A percentile compares a stretch with the other conserved stretches of the same genome.
Conservation (phyloP, 2,797 vertebrate species). For the Melanotaenia boesemani region DNA sequence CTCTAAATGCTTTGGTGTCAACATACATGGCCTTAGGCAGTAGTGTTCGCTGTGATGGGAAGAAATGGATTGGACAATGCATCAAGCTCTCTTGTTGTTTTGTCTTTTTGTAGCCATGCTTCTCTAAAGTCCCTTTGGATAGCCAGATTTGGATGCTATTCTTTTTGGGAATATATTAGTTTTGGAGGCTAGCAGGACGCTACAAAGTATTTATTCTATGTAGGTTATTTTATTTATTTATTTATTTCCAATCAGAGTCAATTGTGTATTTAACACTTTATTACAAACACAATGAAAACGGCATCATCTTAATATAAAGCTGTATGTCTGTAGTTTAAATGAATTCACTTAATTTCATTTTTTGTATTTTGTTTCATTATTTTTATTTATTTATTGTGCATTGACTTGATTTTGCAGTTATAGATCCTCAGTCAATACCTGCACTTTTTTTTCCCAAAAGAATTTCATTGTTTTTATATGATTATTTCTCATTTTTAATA, state of each 20-base stretch:
- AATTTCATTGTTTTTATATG: background rate
- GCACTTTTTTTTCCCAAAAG: no score
- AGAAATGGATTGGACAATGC: slow-evolving; percentile 58
- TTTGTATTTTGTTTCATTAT: no score
- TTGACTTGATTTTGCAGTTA: no score
- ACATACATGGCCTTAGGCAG: slow-evolving; percentile 51
- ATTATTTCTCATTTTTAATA: background rate
- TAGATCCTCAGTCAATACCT: no score
- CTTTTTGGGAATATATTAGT: background rate
- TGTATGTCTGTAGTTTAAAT: background rate
- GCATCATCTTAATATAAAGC: background rate
- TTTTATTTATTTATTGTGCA: no score
- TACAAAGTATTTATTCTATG: background rate
- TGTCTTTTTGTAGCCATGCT: slow-evolving; percentile 18
- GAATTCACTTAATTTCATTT: background rate
- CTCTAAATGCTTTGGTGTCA: slow-evolving; percentile 69
- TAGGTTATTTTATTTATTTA: background rate
- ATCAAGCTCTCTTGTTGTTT: slow-evolving; percentile 30
- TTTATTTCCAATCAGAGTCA: background rate
- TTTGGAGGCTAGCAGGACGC: background rate
- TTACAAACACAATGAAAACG: background rate
- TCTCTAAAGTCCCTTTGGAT: slow-evolving; percentile 24
- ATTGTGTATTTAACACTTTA: background rate
- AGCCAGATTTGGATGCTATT: slow-evolving; percentile 23
- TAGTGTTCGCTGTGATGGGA: slow-evolving; percentile 54